phyloP scores from a whole-genome alignment of 2,113 vertebrate species.

The Suricata suricatta region DNA sequence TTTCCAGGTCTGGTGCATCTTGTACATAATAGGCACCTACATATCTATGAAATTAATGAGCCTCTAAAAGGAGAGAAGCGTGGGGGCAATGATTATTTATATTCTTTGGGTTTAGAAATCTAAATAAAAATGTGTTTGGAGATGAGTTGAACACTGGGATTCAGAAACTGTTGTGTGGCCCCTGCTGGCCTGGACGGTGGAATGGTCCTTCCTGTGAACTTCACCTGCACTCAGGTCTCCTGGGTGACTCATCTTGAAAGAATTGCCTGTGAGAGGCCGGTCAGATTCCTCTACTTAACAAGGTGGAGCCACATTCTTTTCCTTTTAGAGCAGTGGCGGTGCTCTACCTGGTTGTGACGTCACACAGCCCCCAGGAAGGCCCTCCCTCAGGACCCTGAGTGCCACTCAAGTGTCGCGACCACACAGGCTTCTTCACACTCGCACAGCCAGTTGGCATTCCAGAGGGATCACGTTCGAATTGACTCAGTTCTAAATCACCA shows the following conservation, averaged over 20 bases:
- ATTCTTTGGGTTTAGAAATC: not conserved
- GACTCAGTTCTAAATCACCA: constrained; percentile 58
- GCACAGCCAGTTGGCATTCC: not conserved
- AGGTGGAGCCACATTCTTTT: not conserved
- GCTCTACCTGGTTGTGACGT: not conserved
- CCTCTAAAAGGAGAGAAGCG: not conserved
- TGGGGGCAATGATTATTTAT: not conserved
- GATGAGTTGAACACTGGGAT: not conserved
- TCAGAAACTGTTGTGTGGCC: not conserved
- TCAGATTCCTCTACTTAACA: not conserved
- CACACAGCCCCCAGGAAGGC: not conserved
- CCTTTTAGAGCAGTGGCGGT: constrained; percentile 20
- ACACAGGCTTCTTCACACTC: not conserved
- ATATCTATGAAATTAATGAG: not conserved
- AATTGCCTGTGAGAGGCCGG: not conserved
- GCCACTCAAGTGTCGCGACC: not conserved
- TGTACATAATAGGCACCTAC: not conserved
- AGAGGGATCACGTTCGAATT: not conserved
- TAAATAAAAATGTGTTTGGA: not conserved
- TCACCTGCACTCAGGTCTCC: not conserved
- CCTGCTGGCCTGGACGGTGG: too few relatives aligned
- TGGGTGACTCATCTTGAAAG: constrained; percentile 30
- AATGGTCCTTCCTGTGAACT: not conserved
- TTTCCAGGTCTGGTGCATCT: not conserved
- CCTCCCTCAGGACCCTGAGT: not conserved